Evolutionary conservation across 2,888 invertebrate genomes (phyloP).

Genomic region (Orgyia antiqua): DNA sequence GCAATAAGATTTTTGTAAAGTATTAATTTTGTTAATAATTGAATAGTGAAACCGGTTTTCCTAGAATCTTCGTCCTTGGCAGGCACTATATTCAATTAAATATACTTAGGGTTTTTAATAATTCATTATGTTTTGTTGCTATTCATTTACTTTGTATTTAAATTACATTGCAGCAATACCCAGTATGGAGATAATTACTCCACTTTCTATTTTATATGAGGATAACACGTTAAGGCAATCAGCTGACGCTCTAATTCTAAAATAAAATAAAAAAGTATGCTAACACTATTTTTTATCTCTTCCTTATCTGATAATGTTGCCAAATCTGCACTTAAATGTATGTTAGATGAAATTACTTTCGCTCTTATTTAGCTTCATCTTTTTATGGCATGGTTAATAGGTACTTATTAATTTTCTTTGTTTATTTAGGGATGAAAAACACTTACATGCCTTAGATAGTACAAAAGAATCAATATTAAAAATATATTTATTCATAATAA

Average conservation of each 20-base stretch:
- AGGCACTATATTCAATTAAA: conserved; percentile 34
- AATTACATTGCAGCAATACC: too few relatives aligned
- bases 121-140: too few relatives aligned
- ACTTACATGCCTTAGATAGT: too few relatives aligned
- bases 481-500: too few relatives aligned
- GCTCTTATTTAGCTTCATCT: background rate
- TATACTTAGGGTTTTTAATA: too few relatives aligned
- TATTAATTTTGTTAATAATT: conserved; percentile 34
- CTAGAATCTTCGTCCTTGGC: conserved; percentile 48
- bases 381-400: conserved; percentile 4
- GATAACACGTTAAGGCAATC: too few relatives aligned
- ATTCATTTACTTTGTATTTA: too few relatives aligned
- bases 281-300: conserved; percentile 18
- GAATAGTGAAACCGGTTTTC: conserved; percentile 51
- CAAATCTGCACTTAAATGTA: conserved; percentile 6
- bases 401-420: conserved; percentile 11
- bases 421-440: too few relatives aligned
- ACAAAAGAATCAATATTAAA: too few relatives aligned
- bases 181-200: too few relatives aligned
- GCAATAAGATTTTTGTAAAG: too few relatives aligned
- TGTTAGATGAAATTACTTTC: conserved; percentile 4
- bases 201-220: conserved; percentile 44
- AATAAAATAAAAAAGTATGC: too few relatives aligned
- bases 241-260: conserved; percentile 7
- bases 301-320: conserved; percentile 30